A percentile compares a stretch with the other conserved stretches of the same genome.
Evolutionary conservation across 2,797 vertebrate genomes (phyloP).

Genomic region (Protosalanx chinensis): DNA sequence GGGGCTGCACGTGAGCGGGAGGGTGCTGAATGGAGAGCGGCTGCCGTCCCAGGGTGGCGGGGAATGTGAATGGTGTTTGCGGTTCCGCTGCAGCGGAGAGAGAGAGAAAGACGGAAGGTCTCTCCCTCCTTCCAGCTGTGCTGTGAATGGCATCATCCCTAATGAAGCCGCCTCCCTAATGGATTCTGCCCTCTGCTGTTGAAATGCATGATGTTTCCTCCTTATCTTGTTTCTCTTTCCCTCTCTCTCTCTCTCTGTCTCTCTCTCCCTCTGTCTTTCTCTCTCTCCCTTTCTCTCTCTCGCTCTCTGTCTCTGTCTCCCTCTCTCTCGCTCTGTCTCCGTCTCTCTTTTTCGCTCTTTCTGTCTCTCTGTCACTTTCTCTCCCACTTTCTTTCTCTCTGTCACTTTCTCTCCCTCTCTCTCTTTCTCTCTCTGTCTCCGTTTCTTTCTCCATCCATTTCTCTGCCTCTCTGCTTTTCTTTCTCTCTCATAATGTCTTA

Average conservation of each 20-base stretch:
- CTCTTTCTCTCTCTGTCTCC: neutral
- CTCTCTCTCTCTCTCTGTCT: neutral
- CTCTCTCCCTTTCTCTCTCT: neutral
- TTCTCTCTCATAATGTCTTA: too few relatives aligned
- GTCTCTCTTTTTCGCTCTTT: neutral
- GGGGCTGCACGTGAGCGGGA: too few relatives aligned
- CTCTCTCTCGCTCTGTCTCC: neutral
- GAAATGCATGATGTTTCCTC: neutral
- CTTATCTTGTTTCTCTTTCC: neutral
- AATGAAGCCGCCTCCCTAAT: neutral
- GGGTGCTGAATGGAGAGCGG: neutral
- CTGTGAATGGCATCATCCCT: neutral
- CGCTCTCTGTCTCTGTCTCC: neutral
- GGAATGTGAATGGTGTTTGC: neutral
- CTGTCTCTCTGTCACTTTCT: neutral
- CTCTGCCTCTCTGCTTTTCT: too few relatives aligned
- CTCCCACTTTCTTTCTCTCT: neutral
- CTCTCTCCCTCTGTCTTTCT: neutral
- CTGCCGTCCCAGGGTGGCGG: neutral
- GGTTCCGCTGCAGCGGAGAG: neutral
- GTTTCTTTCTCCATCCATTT: too few relatives aligned
- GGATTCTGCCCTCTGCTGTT: neutral
- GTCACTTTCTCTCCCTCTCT: neutral
- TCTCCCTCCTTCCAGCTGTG: neutral
- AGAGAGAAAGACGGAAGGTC: too few relatives aligned